Evolutionary conservation across 2,888 invertebrate species (phyloP).

Genomic region (Plemyria rubiginata): DNA sequence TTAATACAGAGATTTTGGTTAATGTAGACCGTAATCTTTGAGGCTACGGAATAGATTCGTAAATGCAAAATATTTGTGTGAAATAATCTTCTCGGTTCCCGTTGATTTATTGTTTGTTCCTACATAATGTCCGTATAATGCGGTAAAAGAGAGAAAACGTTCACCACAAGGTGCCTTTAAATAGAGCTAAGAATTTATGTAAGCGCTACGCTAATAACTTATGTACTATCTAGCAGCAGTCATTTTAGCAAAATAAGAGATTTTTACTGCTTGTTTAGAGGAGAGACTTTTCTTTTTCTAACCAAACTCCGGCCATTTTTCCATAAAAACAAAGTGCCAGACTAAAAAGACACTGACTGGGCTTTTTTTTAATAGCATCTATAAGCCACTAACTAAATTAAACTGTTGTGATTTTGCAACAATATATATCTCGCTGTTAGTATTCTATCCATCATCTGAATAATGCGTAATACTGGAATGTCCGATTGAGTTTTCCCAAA

Average conservation of each 20-base stretch:
- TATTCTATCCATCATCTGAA: too few species aligned
- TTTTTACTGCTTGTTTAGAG: slow-evolving; percentile 1
- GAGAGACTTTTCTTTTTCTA: not conserved
- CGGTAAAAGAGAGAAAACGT: slow-evolving; percentile 37
- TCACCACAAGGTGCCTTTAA: slow-evolving; percentile 14
- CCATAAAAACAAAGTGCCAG: too few species aligned
- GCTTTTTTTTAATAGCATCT: too few species aligned
- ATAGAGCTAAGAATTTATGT: slow-evolving; percentile 32
- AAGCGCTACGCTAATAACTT: not conserved
- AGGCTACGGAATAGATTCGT: slow-evolving; percentile 51
- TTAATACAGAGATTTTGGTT: slow-evolving; percentile 62
- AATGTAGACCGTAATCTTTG: slow-evolving; percentile 54
- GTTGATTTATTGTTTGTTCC: slow-evolving; percentile 41
- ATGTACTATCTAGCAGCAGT: slow-evolving; percentile 28
- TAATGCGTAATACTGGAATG: not conserved
- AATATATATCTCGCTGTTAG: too few species aligned
- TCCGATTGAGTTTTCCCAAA: not conserved
- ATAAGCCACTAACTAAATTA: too few species aligned
- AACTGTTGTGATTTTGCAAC: too few species aligned
- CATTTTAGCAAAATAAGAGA: slow-evolving; percentile 33
- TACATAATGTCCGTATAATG: slow-evolving; percentile 20
- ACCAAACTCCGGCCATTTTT: too few species aligned
- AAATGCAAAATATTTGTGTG: slow-evolving; percentile 50
- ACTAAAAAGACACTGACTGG: too few species aligned
- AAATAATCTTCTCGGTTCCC: slow-evolving; percentile 41